These are phyloP conservation scores for Dicroscelio sp. DNA, from an alignment of 2,888 invertebrate genomes.

Conservation along the genomic window DNA sequence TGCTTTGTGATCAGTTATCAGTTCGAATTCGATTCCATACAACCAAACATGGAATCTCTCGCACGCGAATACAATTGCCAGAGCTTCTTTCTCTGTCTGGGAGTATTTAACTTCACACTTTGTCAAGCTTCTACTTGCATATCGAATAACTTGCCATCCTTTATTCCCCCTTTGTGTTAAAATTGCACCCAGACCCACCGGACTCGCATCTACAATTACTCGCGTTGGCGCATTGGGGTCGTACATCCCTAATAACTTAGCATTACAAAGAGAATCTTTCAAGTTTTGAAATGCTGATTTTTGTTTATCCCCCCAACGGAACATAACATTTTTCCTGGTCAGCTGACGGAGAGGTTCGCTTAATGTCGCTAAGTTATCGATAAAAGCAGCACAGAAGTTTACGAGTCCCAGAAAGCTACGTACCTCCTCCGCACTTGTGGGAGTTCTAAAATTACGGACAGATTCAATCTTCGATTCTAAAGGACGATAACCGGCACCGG, in stretches of 20 bases:
- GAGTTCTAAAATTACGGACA: background rate
- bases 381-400: background rate
- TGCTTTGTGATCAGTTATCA: conserved; percentile 87
- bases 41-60: conserved; percentile 89
- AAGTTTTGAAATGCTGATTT: no score
- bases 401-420: conserved; percentile 48
- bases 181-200: conserved; percentile 88
- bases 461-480: conserved; percentile 47
- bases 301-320: no score
- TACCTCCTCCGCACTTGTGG: conserved; percentile 56
- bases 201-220: no score
- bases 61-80: conserved; percentile 82
- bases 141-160: conserved; percentile 89
- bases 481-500: conserved; percentile 56
- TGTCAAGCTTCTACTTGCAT: conserved; percentile 89
- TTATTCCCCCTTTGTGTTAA: conserved; percentile 85
- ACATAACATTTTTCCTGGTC: background rate
- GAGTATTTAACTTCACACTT: conserved; percentile 87
- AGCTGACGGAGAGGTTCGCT: background rate
- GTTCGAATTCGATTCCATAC: conserved; percentile 89
- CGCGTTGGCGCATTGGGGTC: conserved; percentile 85
- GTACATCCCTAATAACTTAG: conserved; percentile 86
- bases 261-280: background rate
- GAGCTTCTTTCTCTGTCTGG: conserved; percentile 84
- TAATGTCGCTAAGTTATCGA: background rate